A percentile compares a stretch with the other conserved stretches of the same genome.
These are phyloP conservation scores for Nezara viridula DNA, from an alignment of 2,888 invertebrate species.

Conservation along the genomic window DNA sequence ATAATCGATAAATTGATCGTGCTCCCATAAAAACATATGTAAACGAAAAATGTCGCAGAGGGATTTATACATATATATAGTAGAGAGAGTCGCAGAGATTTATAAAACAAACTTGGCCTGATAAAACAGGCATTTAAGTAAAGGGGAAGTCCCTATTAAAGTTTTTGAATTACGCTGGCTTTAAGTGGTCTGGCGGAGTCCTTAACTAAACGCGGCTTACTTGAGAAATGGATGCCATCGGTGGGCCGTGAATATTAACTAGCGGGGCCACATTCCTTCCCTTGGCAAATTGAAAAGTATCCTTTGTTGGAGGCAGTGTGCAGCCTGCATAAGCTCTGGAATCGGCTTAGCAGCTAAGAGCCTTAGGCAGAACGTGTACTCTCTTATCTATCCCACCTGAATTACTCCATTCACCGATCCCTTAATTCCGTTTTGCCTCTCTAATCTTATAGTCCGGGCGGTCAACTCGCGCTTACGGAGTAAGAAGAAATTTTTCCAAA, in stretches of 20 bases:
- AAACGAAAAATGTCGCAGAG: no score
- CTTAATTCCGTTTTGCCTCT: conserved; percentile 42
- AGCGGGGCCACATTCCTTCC: not conserved
- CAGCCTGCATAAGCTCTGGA: conserved; percentile 13
- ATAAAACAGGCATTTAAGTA: conserved; percentile 56
- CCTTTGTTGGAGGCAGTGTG: conserved; percentile 22
- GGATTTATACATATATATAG: not conserved
- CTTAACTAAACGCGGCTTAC: conserved; percentile 41
- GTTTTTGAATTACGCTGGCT: conserved; percentile 58
- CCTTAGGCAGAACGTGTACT: conserved; percentile 22
- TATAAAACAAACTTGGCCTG: conserved; percentile 55
- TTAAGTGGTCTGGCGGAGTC: conserved; percentile 45
- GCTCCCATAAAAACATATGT: no score
- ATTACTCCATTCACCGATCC: conserved; percentile 47
- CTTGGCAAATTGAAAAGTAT: conserved; percentile 46
- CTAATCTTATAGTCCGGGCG: conserved; percentile 28
- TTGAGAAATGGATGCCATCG: conserved; percentile 52
- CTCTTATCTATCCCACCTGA: conserved; percentile 40
- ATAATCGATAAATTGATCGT: not conserved
- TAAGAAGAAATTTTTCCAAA: not conserved
- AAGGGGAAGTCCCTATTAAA: conserved; percentile 54
- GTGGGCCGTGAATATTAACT: conserved; percentile 51
- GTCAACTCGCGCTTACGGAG: not conserved
- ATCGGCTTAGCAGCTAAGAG: conserved; percentile 47
- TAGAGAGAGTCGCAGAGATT: conserved; percentile 47